Base-by-base conservation (phyloP, 2,797 vertebrate genomes). In the Sylvia borin region DNA sequence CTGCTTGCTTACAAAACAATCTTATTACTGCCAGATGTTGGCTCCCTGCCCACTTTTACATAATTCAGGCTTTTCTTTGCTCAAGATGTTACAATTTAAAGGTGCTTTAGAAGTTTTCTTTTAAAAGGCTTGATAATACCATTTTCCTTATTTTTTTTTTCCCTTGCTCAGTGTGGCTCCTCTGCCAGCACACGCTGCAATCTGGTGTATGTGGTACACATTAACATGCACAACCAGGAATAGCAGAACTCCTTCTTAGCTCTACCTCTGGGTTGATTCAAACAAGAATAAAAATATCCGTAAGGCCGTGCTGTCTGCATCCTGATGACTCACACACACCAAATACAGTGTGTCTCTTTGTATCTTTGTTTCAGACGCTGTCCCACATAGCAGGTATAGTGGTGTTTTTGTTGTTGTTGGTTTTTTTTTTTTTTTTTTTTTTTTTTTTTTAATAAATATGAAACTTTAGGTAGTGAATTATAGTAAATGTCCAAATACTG, bases 11-110 rank as follows among this genome's bases (percentile, higher is more conserved):
- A 97, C 97, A 96, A 97, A 98, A 97, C 97, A 97, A 92, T 82
- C 78, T 97, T 97, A 97, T 97, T 96, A 93, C 73, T 97, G 96
- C 98, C 98, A 98, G 98, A 98, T 98, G 98, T 98, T 97, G 97
- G 97, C 97, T 81, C 26, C 76, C 72, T 92, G 97, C 96, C 98
- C 26, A 8, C 88, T 97, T 97, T 97, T 96, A 96, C 97, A 97
- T 97, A 97, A 97, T 96, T 97, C 96, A 92, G 93, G 38, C 92
- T 96, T 97, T 96, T 94, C 96, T 97, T 93, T 94, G 62, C 93
- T 96, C 96, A 97, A 97, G 96, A 97, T 97, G 95, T 97, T 97
- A 96, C 95, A 96, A 94, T 96, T 98, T 97, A 96, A 97, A 98
- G 94, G 90, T 95, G 95, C 55, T 96, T 97, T 93, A 97, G 97